These are phyloP conservation scores for Pandemis cinnamomeana DNA, from an alignment of 2,888 invertebrate species.

Conservation along the genomic window DNA sequence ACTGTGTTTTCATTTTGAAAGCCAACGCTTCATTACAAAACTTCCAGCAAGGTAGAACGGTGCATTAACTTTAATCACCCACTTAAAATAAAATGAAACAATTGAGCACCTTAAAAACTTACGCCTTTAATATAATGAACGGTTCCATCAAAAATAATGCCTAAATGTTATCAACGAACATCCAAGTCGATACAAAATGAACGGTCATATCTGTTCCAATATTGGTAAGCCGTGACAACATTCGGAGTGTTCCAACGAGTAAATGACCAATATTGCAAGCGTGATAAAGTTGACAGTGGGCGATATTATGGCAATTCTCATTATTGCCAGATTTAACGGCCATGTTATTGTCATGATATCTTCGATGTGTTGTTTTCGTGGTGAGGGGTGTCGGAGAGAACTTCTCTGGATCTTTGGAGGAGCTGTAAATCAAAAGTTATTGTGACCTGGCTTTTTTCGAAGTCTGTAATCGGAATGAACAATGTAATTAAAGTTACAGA, in stretches of 20 bases:
- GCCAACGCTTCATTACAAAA: neutral
- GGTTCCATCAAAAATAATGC: neutral
- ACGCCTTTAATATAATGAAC: no score
- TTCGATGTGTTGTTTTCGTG: constrained; percentile 3
- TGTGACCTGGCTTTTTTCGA: neutral
- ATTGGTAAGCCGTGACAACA: constrained; percentile 10
- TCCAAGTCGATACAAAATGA: neutral
- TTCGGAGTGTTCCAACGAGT: constrained; percentile 1
- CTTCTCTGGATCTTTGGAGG: neutral
- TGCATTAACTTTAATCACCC: neutral
- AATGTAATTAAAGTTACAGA: no score
- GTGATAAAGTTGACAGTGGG: constrained; percentile 21
- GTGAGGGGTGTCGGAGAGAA: neutral
- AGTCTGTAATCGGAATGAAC: no score
- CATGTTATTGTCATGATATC: neutral
- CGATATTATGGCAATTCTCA: constrained; percentile 16
- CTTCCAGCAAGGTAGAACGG: neutral
- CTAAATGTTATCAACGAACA: neutral
- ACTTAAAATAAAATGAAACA: neutral
- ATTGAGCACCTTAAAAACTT: neutral
- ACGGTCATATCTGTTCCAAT: constrained; percentile 2
- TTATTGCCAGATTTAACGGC: constrained; percentile 14
- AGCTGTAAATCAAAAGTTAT: neutral
- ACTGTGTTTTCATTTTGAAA: neutral
- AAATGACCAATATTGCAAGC: constrained; percentile 11